Evolutionary conservation across 2,797 vertebrate species (phyloP).

Genomic region (Petrocephalus schoutedeni): DNA sequence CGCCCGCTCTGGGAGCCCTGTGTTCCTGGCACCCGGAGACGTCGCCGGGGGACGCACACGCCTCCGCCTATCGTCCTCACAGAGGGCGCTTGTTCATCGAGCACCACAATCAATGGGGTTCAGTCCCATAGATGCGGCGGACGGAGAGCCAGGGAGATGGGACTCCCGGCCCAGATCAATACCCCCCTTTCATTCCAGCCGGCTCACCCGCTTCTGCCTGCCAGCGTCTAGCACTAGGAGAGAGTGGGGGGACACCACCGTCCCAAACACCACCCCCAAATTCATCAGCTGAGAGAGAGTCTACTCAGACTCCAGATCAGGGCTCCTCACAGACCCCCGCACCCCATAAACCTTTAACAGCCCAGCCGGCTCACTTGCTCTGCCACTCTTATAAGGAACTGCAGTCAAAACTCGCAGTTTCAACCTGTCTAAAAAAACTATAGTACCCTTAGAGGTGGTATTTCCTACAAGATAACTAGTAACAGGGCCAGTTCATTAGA

Average conservation of each 20-base stretch:
- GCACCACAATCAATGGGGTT: conserved; percentile 61
- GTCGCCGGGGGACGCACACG: neutral
- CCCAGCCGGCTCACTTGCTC: neutral
- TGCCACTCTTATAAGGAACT: neutral
- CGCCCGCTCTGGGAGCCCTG: neutral
- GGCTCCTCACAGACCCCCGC: neutral
- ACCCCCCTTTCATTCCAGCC: conserved; percentile 61
- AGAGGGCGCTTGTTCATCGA: conserved; percentile 38
- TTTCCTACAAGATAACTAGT: neutral
- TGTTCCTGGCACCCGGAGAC: neutral
- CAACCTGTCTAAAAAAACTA: neutral
- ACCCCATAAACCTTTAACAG: neutral
- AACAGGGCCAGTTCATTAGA: neutral
- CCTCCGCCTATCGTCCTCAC: conserved; percentile 11
- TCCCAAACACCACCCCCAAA: conserved; percentile 42
- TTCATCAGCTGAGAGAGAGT: conserved; percentile 47
- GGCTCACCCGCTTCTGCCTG: conserved; percentile 48
- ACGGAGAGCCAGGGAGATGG: conserved; percentile 64
- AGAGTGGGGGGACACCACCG: conserved; percentile 49
- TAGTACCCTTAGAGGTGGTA: neutral
- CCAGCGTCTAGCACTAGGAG: conserved; percentile 50
- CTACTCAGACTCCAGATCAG: conserved; percentile 53
- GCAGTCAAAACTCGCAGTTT: neutral
- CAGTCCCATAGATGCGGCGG: conserved; percentile 63
- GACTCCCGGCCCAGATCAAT: conserved; percentile 58